A percentile compares a stretch with the other conserved stretches of the same genome.
These are phyloP conservation scores for Macroglossus sobrinus DNA, from an alignment of 2,113 vertebrate species.

Conservation along the genomic window DNA sequence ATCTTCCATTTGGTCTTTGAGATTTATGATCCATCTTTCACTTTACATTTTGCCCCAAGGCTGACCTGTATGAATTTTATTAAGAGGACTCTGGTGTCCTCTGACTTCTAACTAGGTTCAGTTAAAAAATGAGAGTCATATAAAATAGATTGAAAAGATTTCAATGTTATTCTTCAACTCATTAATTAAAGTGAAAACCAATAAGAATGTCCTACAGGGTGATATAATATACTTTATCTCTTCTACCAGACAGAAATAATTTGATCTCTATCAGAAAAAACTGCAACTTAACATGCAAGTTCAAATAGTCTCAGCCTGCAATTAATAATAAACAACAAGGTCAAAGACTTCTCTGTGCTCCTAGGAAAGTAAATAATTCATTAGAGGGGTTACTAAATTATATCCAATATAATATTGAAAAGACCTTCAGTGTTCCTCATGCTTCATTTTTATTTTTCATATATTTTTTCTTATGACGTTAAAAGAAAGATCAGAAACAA, in stretches of 20 bases:
- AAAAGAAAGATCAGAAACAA: neutral
- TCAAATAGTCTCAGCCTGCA: neutral
- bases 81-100: neutral
- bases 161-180: constrained; percentile 32
- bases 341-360: neutral
- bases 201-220: neutral
- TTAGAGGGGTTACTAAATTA: neutral
- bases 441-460: neutral
- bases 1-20: neutral
- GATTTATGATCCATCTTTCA: neutral
- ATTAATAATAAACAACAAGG: constrained; percentile 19
- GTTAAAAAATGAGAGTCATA: neutral
- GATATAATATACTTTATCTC: neutral
- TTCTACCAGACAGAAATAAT: neutral
- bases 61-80: neutral
- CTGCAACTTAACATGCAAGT: neutral
- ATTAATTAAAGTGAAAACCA: constrained; percentile 33
- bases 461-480: neutral
- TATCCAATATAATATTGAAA: neutral
- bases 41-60: neutral
- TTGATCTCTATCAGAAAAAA: neutral
- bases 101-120: neutral
- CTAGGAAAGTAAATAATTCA: neutral
- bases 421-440: neutral
- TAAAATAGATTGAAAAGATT: neutral